phyloP scores from a whole-genome alignment of 1,140 invertebrate genomes.

The Drosophila willistoni region DNA sequence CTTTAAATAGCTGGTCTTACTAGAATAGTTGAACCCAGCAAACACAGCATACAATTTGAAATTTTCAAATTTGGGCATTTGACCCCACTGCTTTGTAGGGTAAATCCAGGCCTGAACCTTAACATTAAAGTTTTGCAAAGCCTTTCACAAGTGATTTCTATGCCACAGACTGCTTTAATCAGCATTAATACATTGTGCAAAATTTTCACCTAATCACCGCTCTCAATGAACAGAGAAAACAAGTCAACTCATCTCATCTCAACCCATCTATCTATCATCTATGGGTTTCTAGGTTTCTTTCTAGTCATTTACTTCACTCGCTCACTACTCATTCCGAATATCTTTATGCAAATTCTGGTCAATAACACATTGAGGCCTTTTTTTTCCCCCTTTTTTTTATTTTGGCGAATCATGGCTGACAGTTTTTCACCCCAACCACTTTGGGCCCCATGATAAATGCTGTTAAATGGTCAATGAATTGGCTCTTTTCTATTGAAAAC shows the following conservation, averaged over 20 bases:
- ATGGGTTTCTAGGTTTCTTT: conserved; percentile 18
- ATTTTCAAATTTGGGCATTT: too few relatives aligned
- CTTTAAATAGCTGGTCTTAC: too few relatives aligned
- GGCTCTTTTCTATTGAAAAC: conserved; percentile 8
- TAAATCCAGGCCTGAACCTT: too few relatives aligned
- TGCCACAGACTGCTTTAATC: too few relatives aligned
- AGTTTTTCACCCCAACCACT: conserved; percentile 21
- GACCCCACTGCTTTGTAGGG: too few relatives aligned
- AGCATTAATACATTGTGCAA: too few relatives aligned
- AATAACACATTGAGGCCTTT: conserved; percentile 5
- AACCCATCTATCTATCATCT: conserved; percentile 40
- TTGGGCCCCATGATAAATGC: conserved; percentile 56
- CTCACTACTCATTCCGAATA: neutral
- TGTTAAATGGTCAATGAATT: conserved; percentile 70
- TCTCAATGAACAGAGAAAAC: conserved; percentile 1
- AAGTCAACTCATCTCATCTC: conserved; percentile 28
- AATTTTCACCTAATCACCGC: neutral
- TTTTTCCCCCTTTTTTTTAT: neutral
- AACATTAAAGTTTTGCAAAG: too few relatives aligned
- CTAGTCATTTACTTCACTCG: neutral
- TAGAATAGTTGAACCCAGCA: too few relatives aligned
- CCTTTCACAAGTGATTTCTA: too few relatives aligned
- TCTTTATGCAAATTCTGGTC: conserved; percentile 6
- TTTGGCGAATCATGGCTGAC: conserved; percentile 18
- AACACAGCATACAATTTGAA: too few relatives aligned